Percentiles rank a stretch among this genome's conserved stretches.
Evolutionary conservation across 92 coral and sea anemone genomes (phyloP).

Genomic region (Diadumene lineata): DNA sequence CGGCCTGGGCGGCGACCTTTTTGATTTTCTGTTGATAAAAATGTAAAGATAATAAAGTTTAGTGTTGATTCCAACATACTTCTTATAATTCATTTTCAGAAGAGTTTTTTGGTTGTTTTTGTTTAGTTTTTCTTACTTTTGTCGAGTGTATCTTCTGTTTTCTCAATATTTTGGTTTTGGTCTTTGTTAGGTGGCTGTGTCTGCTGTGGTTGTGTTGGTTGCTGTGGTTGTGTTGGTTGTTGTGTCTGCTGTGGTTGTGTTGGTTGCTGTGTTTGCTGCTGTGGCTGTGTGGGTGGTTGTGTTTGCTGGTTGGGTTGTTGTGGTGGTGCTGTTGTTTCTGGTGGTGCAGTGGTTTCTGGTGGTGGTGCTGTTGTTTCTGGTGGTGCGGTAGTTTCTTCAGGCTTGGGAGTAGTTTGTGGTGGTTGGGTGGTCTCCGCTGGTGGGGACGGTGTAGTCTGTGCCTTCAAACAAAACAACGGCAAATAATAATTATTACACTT

Average conservation of each 20-base stretch:
- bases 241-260: not conserved
- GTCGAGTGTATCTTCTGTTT: conserved; percentile 1
- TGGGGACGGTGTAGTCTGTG: conserved; percentile 1
- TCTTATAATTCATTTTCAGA: not conserved
- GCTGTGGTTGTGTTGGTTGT: not conserved
- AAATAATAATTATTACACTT: too few relatives aligned
- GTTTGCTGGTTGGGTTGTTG: not conserved
- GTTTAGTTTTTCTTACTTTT: not conserved
- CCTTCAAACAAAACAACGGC: not conserved
- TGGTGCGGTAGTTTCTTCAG: not conserved
- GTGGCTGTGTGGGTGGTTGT: not conserved
- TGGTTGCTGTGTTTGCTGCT: not conserved
- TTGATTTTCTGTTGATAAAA: not conserved
- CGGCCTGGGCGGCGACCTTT: not conserved
- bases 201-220: not conserved
- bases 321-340: not conserved
- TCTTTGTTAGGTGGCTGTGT: not conserved
- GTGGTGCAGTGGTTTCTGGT: not conserved
- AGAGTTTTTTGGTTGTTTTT: too few relatives aligned
- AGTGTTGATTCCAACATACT: not conserved
- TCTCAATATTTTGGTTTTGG: not conserved
- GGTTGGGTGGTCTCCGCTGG: conserved; percentile 11
- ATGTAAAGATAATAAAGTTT: not conserved
- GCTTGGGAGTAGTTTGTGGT: conserved; percentile 4
- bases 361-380: conserved; percentile 9